Evolutionary conservation across 2,888 invertebrate genomes (phyloP).

Genomic region (Holacanthella duospinosa): DNA sequence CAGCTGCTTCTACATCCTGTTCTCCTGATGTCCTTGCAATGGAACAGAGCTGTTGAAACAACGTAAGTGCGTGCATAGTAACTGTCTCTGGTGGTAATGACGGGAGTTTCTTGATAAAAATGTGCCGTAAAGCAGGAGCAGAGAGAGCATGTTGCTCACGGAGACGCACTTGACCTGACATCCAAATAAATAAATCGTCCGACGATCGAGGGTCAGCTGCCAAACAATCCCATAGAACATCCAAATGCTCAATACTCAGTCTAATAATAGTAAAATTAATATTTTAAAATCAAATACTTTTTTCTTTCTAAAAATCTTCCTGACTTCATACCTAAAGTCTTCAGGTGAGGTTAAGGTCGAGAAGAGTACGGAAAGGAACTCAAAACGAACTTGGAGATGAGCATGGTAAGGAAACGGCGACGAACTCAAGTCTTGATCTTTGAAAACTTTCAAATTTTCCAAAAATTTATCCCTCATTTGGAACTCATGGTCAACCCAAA

Average conservation of each 20-base stretch:
- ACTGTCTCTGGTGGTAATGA: conserved; percentile 68
- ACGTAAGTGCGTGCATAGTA: conserved; percentile 53
- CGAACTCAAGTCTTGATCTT: conserved; percentile 43
- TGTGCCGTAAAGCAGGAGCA: conserved; percentile 71
- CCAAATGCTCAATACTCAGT: conserved; percentile 75
- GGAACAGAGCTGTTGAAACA: conserved; percentile 84
- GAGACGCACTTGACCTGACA: conserved; percentile 80
- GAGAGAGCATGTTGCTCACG: conserved; percentile 80
- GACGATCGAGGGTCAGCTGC: conserved; percentile 74
- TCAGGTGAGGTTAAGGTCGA: conserved; percentile 82
- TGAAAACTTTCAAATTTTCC: conserved; percentile 69
- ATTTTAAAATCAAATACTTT: neutral
- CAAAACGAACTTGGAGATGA: conserved; percentile 79
- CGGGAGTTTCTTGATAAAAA: conserved; percentile 80
- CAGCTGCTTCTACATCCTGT: conserved; percentile 46
- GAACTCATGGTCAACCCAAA: conserved; percentile 87
- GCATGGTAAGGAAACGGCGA: conserved; percentile 62
- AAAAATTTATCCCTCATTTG: conserved; percentile 89
- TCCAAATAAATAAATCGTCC: conserved; percentile 87
- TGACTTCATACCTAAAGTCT: conserved; percentile 55
- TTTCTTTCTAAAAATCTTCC: too few relatives aligned
- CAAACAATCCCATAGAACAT: conserved; percentile 81
- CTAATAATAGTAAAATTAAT: conserved; percentile 42
- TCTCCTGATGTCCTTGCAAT: conserved; percentile 52
- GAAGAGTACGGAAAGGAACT: conserved; percentile 85